Base-by-base conservation (phyloP, 2,888 invertebrate genomes). In the Monochamus alternatus region DNA sequence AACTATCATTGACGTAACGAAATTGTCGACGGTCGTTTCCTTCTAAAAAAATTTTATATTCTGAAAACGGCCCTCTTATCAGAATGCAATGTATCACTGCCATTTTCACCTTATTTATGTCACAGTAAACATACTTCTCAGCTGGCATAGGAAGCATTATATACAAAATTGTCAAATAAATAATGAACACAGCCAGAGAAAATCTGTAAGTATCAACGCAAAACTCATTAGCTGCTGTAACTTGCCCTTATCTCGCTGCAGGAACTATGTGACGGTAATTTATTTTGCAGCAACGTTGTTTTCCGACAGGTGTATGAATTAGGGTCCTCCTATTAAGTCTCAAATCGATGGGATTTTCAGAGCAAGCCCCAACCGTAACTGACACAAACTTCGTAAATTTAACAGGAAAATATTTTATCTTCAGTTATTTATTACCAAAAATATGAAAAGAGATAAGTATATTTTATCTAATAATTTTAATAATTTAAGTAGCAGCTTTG, bases 271-370 rank as follows among this genome's bases (percentile, higher is more conserved):
- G 73, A 52, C 51, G 59, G 77, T 69, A 74, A 72, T 77, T 74
- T 77, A 68, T 77, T 77, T 68, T 74, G 68, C 58, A 72, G 58
- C 44, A 64, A 75, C 58, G 60, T 70, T 59, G 69, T 72, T 72
- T 75, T 66, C 73, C 73, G 77, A 69, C 77, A 77, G 77, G 75
- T 74, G 65, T 71, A 76, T 63, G 70, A 77, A 77, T 77, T 77
- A 77, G 68, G 72, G 71, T 8, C 59, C 51, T 73, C 66, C 47
- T 59, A 73, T 74, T 74, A 70, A 74, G 67, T 76, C 47, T 31
- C 62, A 43, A 51, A 71, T 55, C 71, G 63, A 63, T 63, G 58
- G 30, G 2, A 8, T 10, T 7, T 52, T 67, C 44, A 32, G 51
- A 67, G 14, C 14, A 14, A 67, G 32, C 52, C 52, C 52, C 38